Percentiles rank a stretch among this genome's conserved stretches.
phyloP scores from a whole-genome alignment of 2,113 vertebrate genomes.

The Aphyosemion australe region DNA sequence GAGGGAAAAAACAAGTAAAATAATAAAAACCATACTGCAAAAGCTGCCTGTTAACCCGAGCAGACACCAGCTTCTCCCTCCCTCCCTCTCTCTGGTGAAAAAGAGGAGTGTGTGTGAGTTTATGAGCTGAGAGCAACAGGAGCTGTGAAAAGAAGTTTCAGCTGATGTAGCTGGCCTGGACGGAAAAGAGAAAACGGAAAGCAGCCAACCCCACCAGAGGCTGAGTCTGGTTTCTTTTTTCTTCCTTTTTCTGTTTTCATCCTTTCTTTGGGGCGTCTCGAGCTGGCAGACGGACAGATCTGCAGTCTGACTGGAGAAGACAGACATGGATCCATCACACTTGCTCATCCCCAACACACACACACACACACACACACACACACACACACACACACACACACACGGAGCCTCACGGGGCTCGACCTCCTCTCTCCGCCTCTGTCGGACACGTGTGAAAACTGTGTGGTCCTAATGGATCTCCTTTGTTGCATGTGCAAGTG shows the following conservation, averaged over 20 bases:
- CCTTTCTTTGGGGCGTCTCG: conserved; percentile 7
- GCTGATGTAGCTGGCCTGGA: conserved; percentile 72
- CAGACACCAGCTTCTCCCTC: not conserved
- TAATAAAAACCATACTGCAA: conserved; percentile 29
- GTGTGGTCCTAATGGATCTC: conserved; percentile 56
- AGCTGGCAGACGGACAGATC: conserved; percentile 37
- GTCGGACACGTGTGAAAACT: conserved; percentile 45
- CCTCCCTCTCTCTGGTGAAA: conserved; percentile 20
- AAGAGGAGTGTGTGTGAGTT: conserved; percentile 56
- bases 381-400: not conserved
- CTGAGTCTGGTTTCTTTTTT: conserved; percentile 7
- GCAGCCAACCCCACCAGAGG: conserved; percentile 26
- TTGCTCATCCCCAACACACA: not conserved
- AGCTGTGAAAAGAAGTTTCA: conserved; percentile 73
- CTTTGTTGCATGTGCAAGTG: conserved; percentile 30
- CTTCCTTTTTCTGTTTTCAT: conserved; percentile 7
- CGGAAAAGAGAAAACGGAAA: conserved; percentile 38
- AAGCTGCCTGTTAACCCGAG: conserved; percentile 32
- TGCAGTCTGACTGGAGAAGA: conserved; percentile 22
- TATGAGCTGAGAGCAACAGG: conserved; percentile 76
- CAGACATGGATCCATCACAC: conserved; percentile 24
- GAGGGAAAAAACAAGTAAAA: conserved; percentile 8
- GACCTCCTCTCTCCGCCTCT: conserved; percentile 31
- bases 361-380: not conserved
- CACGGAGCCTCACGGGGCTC: conserved; percentile 27